Evolutionary conservation across 2,888 invertebrate genomes (phyloP).

Genomic region (Anodontia alba): DNA sequence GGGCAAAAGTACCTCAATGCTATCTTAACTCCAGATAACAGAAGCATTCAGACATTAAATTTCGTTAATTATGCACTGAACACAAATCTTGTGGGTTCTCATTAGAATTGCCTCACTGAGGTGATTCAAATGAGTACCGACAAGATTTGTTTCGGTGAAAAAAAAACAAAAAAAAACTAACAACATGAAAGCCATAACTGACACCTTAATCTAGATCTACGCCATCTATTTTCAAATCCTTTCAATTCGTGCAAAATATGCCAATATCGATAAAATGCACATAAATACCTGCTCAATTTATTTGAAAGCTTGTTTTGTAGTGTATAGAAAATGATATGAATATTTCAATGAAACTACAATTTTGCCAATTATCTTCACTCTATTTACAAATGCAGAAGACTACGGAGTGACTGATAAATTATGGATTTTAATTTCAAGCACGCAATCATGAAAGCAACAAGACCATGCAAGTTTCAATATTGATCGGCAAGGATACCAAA

Average conservation of each 20-base stretch:
- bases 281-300: constrained; percentile 13
- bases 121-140: no score
- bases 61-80: no score
- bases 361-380: not conserved
- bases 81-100: no score
- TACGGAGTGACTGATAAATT: not conserved
- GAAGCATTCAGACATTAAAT: no score
- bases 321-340: not conserved
- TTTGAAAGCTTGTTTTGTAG: constrained; percentile 6
- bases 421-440: constrained; percentile 11
- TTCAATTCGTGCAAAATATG: constrained; percentile 15
- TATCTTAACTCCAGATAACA: no score
- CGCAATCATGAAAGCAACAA: not conserved
- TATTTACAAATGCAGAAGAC: not conserved
- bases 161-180: no score
- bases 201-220: no score
- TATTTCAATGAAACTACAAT: constrained; percentile 12
- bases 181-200: no score
- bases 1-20: not conserved
- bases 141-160: no score
- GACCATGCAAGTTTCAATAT: constrained; percentile 2
- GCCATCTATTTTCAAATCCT: not conserved
- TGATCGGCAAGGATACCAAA: not conserved
- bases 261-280: constrained; percentile 24
- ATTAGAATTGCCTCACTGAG: no score